These are phyloP conservation scores for Ornithorhynchus anatinus DNA, from an alignment of 2,113 vertebrate genomes.

Conservation along the genomic window DNA sequence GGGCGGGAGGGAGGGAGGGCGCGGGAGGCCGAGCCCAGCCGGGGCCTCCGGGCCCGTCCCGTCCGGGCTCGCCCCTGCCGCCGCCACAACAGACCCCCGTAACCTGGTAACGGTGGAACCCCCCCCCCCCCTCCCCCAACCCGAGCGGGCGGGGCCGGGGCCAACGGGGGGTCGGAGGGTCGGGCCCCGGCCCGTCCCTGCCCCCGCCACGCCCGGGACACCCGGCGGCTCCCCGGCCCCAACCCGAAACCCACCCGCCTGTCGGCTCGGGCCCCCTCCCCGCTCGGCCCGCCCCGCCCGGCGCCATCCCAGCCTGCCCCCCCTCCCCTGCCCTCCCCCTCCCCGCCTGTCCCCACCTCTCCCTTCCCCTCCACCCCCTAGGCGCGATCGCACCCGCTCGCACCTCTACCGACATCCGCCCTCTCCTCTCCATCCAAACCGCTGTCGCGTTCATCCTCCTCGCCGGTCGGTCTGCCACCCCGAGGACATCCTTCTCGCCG, in stretches of 20 bases:
- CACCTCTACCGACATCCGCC: background rate
- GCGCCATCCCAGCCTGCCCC: no score
- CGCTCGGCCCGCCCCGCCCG: background rate
- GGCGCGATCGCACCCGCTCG: accelerated
- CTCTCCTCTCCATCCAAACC: no score
- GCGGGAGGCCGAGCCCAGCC: background rate
- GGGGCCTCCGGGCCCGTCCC: conserved; percentile 11
- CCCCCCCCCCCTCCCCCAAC: no score
- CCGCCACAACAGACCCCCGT: conserved; percentile 46
- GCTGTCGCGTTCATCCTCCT: no score
- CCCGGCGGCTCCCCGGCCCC: background rate
- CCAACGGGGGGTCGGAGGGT: conserved; percentile 29
- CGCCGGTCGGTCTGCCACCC: accelerated
- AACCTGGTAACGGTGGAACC: conserved; percentile 66
- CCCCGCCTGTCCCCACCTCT: background rate
- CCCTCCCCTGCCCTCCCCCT: background rate
- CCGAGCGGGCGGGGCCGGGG: conserved; percentile 25
- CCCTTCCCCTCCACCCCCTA: no score
- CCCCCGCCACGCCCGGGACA: background rate
- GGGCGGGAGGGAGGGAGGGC: conserved; percentile 48
- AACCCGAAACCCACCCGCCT: conserved; percentile 3
- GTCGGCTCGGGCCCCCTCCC: background rate
- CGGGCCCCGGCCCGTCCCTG: conserved; percentile 1
- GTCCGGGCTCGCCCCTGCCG: background rate
- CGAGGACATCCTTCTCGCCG: accelerated